phyloP scores from a whole-genome alignment of 2,888 invertebrate species.

The Saturnia japonica region DNA sequence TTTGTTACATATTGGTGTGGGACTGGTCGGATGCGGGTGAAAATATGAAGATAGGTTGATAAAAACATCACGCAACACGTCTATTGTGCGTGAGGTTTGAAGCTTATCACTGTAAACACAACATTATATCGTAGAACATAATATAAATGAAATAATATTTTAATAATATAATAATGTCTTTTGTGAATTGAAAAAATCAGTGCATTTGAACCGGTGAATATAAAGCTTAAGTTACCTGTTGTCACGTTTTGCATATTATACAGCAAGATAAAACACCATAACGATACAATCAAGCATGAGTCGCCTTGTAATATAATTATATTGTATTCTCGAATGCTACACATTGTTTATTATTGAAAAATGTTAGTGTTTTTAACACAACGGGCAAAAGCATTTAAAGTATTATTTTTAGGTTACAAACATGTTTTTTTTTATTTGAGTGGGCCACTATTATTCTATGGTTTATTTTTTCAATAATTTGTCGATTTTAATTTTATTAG shows the following conservation, averaged over 20 bases:
- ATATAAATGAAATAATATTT: neutral
- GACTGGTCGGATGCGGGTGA: slow-evolving; percentile 42
- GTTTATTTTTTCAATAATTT: neutral
- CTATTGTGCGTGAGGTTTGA: slow-evolving; percentile 32
- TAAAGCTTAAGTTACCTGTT: neutral
- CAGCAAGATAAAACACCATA: slow-evolving; percentile 9
- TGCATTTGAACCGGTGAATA: neutral
- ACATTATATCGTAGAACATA: neutral
- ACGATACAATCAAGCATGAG: slow-evolving; percentile 3
- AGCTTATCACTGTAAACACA: neutral
- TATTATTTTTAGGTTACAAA: no score
- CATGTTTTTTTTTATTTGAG: neutral
- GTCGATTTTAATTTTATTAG: neutral
- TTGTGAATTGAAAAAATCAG: neutral
- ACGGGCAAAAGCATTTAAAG: slow-evolving; percentile 37
- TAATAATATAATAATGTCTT: neutral
- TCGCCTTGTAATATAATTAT: slow-evolving; percentile 3
- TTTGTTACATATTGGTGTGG: neutral
- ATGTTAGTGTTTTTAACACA: slow-evolving; percentile 34
- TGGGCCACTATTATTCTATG: neutral
- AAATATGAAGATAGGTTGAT: slow-evolving; percentile 43
- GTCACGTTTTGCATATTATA: slow-evolving; percentile 12
- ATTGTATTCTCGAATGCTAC: slow-evolving; percentile 18
- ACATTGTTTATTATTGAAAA: slow-evolving; percentile 26
- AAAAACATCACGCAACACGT: slow-evolving; percentile 47